Base-by-base conservation (phyloP, 2,113 vertebrate genomes). In the Sapajus apella region DNA sequence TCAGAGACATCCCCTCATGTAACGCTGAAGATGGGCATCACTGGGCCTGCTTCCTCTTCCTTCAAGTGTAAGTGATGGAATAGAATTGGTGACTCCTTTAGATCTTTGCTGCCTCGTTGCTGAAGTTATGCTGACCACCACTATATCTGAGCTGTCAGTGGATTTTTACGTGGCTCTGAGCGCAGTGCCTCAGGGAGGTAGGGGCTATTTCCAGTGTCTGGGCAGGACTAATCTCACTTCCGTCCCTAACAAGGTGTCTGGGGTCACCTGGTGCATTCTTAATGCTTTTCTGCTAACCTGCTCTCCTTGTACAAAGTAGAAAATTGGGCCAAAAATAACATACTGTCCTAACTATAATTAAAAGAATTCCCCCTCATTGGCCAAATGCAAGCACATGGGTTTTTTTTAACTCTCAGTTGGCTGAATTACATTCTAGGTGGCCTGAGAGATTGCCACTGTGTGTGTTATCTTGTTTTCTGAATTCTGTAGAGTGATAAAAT, bases 61-160 rank as follows among this genome's bases (percentile, higher is more conserved):
- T 10, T 23, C 3, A 11, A 0, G 6, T 10, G 1, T 30, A 8
- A 61, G 35, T 6, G 45, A 27, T 0, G 3, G 18, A 16, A 21
- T 37, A 50, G 32, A 35, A 14, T 2, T 52, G 45, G 27, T 2
- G 18, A 18, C 5, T 10, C 50, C 61, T 45, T 32, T 21, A 8
- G 10, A 8, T 13, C 47, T 27, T 4, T 27, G 32, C 1, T 43
- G 77, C 25, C 0, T 0, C 21, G 56, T 21, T 70, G 64, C n/a
- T 52, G 64, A 56, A 55, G 50, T 40, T 8, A 12, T 16, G 20
- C 56, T 11, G 50, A 32, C 5, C 2, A 17, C 55, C 70, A 40
- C 30, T 23, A 3, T 86, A 52, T 45, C 32, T 35, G 72, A 52
- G n/a, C 23, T 37, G 5, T 83, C 25, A 14, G 0, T 20, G 43